Evolutionary conservation across 2,797 vertebrate species (phyloP).

Genomic region (Aselliscus stoliczkanus): DNA sequence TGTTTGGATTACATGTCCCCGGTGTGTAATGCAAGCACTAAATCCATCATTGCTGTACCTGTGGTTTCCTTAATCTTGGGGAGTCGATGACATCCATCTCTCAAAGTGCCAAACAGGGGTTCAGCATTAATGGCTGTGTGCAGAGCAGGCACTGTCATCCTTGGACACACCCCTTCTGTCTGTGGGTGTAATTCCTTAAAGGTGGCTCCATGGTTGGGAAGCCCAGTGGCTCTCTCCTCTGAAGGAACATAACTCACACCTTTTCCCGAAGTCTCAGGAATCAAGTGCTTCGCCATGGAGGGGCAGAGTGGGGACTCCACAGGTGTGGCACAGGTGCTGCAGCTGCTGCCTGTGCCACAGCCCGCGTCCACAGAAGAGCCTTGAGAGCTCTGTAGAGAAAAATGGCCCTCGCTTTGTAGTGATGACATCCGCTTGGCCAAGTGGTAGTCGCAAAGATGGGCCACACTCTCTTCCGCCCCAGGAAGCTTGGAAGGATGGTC

Average conservation of each 20-base stretch:
- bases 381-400: constrained; percentile 95
- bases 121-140: constrained; percentile 90
- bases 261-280: constrained; percentile 89
- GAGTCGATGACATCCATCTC: constrained; percentile 92
- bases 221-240: constrained; percentile 88
- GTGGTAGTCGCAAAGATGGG: constrained; percentile 91
- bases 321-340: constrained; percentile 91
- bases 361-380: constrained; percentile 97
- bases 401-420: constrained; percentile 92
- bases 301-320: constrained; percentile 95
- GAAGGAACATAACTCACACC: constrained; percentile 84
- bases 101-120: constrained; percentile 86
- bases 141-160: constrained; percentile 92
- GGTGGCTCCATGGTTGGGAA: constrained; percentile 83
- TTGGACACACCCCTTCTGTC: constrained; percentile 88
- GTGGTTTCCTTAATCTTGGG: constrained; percentile 99
- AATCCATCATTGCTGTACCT: constrained; percentile 89
- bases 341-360: constrained; percentile 92
- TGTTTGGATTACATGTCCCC: background rate
- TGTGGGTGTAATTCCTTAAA: constrained; percentile 91
- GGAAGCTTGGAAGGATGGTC: constrained; percentile 87
- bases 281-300: constrained; percentile 87
- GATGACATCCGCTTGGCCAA: constrained; percentile 95
- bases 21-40: background rate
- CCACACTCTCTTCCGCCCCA: constrained; percentile 86